A percentile compares a stretch with the other conserved stretches of the same genome.
Evolutionary conservation across 1,140 invertebrate species (phyloP).

Genomic region (Bombus picipes): DNA sequence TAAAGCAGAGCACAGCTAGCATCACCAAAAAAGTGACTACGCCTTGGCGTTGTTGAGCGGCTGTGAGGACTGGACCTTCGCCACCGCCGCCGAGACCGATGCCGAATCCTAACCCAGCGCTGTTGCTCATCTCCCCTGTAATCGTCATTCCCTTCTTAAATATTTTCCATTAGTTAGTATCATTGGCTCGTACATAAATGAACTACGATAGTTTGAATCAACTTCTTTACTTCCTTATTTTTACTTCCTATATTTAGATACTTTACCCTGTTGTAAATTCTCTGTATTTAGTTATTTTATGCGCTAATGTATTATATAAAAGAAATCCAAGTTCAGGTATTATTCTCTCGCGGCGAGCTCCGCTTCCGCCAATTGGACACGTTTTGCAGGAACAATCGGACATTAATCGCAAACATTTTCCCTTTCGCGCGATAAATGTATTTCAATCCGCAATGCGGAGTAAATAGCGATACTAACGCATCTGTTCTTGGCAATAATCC

Average conservation of each 20-base stretch:
- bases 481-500: slow-evolving; percentile 33
- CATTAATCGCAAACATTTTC: too few species aligned
- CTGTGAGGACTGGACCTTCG: slow-evolving; percentile 63
- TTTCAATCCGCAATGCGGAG: slow-evolving; percentile 43
- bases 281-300: too few species aligned
- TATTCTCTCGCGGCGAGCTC: not conserved
- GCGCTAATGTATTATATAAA: too few species aligned
- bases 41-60: slow-evolving; percentile 80
- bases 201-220: not conserved
- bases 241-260: too few species aligned
- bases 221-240: not conserved
- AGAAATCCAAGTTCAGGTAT: not conserved
- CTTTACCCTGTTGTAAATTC: too few species aligned
- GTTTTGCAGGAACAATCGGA: not conserved
- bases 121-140: slow-evolving; percentile 67
- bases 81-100: slow-evolving; percentile 70
- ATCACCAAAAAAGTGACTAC: slow-evolving; percentile 84
- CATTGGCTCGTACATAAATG: not conserved
- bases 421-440: not conserved
- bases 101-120: slow-evolving; percentile 68
- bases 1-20: slow-evolving; percentile 84
- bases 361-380: not conserved
- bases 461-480: not conserved
- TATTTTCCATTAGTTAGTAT: not conserved
- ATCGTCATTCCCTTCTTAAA: not conserved